A percentile compares a stretch with the other conserved stretches of the same genome.
Evolutionary conservation across 1,140 invertebrate genomes (phyloP).

Genomic region (Spodoptera frugiperda): DNA sequence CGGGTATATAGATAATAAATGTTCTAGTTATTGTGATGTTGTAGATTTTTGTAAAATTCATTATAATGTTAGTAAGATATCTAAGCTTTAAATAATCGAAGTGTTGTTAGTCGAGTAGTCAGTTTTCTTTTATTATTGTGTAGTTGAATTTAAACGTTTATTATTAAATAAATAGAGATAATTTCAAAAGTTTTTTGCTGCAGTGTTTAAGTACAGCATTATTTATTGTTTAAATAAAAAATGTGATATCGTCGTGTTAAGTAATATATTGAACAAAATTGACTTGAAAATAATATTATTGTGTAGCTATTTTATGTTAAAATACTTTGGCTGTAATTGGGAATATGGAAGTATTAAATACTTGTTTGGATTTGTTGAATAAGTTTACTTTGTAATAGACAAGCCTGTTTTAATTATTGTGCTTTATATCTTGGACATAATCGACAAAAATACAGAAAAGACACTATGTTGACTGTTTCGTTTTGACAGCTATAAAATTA

Average conservation of each 20-base stretch:
- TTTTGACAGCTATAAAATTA: too few species aligned
- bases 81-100: slow-evolving; percentile 46
- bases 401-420: too few species aligned
- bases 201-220: slow-evolving; percentile 12
- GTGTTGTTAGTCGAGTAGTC: slow-evolving; percentile 41
- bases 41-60: slow-evolving; percentile 47
- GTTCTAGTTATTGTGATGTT: slow-evolving; percentile 46
- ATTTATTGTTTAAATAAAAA: slow-evolving; percentile 35
- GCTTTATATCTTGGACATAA: too few species aligned
- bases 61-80: slow-evolving; percentile 42
- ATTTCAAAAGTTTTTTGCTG: slow-evolving; percentile 6
- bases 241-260: slow-evolving; percentile 41
- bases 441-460: too few species aligned
- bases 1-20: slow-evolving; percentile 42
- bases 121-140: slow-evolving; percentile 21
- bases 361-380: slow-evolving; percentile 4
- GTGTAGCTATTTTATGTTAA: slow-evolving; percentile 18
- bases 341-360: neutral
- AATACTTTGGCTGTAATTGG: neutral
- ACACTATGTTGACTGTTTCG: too few species aligned
- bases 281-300: slow-evolving; percentile 9
- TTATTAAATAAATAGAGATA: neutral
- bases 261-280: slow-evolving; percentile 19
- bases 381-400: neutral
- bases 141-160: slow-evolving; percentile 12